Evolutionary conservation across 2,888 invertebrate genomes (phyloP), one percentile per base, ranked within the genome.

Genomic region (Carabus problematicus): DNA sequence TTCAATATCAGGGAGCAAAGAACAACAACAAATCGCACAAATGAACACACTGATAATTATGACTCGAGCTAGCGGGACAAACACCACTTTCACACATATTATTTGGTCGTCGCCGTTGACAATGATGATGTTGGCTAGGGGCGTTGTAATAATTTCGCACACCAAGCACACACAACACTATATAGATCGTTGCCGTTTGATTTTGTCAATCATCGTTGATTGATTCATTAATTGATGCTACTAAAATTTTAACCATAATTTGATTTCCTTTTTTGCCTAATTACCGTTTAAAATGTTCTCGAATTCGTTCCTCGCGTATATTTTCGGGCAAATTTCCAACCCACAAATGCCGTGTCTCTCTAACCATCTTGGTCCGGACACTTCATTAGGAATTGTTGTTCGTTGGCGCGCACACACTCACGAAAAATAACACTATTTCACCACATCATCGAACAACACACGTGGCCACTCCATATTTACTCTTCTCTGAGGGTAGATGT

Each of bases 291-390:
- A 97, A 97, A 88, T 95, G 94, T 87, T 96, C 95, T 88, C 93
- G 90, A 88, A 97, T 94, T 86, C 94, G 91, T 85, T 96, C 96
- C 88, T 97, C 96, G 84, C 95, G 93, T 89, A 95, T 94, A 89
- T 95, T 96, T 90, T 97, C 97, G 92, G 97, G 97, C 91, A 98
- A 94, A 91, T 97, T 97, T 92, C 97, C 97, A 91, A 98, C 96
- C 95, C 97, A 97, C 90, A 98, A 93, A 90, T 98, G 97, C 91
- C 97, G 95, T 91, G 97, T 97, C 95, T 97, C 97, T 93, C 97
- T 97, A 92, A 98, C 97, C 98, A 98, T 98, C 92, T 93, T 95
- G 93, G 92, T 91, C 91, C 91, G 87, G 90, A 91, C 91, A 91
- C 93, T 92, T 92, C 93, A 93, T 93, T 90, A 90, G 91, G 90